Percentiles rank a stretch among this genome's conserved stretches.
Conservation (phyloP, 2,888 invertebrate genomes). For the Rhyacophila evoluta region DNA sequence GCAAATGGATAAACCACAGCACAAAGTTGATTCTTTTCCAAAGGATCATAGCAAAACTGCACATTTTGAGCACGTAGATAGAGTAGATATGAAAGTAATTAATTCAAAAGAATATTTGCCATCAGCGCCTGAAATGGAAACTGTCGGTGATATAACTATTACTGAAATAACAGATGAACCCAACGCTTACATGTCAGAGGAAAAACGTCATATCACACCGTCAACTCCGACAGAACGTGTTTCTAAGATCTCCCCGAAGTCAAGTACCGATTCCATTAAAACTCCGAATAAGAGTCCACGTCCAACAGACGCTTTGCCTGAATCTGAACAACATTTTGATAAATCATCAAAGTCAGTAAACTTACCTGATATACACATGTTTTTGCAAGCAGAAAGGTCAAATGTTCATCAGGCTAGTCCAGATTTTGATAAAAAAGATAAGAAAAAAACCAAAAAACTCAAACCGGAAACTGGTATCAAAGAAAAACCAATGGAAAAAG, state of each 20-base stretch:
- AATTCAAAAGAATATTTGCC: slow-evolving; percentile 36
- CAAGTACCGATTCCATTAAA: background rate
- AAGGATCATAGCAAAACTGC: slow-evolving; percentile 45
- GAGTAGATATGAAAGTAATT: slow-evolving; percentile 46
- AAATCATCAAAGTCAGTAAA: background rate
- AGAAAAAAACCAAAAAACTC: background rate
- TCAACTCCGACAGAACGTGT: background rate
- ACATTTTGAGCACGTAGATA: slow-evolving; percentile 55
- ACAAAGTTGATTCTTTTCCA: slow-evolving; percentile 17
- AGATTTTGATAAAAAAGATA: background rate
- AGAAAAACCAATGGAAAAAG: background rate
- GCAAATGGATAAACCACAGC: slow-evolving; percentile 33
- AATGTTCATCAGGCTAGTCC: slow-evolving; percentile 34
- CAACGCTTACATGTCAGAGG: background rate
- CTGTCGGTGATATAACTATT: slow-evolving; percentile 17
- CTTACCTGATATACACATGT: slow-evolving; percentile 27
- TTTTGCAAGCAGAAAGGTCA: slow-evolving; percentile 42
- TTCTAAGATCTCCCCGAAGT: background rate
- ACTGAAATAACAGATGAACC: slow-evolving; percentile 38
- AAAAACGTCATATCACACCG: background rate
- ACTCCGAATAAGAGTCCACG: background rate
- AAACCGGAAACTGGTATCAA: too few relatives aligned
- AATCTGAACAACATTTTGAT: background rate
- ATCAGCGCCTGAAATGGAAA: background rate
- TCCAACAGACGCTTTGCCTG: background rate